Base-by-base conservation (phyloP, 2,113 vertebrate genomes). In the Falco punctatus region DNA sequence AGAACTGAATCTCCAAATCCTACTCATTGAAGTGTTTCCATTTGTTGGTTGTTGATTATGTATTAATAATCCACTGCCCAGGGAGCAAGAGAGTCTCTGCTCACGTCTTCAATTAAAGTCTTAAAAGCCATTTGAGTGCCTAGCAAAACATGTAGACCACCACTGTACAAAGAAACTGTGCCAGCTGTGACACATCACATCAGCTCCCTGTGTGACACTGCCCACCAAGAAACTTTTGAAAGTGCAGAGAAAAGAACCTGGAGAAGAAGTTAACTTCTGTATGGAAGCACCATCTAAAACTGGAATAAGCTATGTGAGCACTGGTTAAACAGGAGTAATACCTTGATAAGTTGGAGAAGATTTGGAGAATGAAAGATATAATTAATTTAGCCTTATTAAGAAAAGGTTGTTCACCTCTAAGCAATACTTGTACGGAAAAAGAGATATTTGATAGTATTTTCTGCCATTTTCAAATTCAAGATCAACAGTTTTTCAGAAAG, bases 121-220 rank as follows among this genome's bases (percentile, higher is more conserved):
- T 57, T 74, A 51, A 81, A 79, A 64, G 19, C 6, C 10, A 3
- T 44, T 57, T 80, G 11, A 44, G 55, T 69, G 8, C 35, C 38
- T 81, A 67, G 14, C 20, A 69, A 77, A 82, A 66, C 10, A 23
- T 66, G 35, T 10, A 90, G 38, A 65, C 33, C 24, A 33, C 13
- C 52, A 59, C 15, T 24, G 4, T n/a, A 40, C 2, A 17, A 77
- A 66, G 38, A 72, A 77, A 49, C n/a, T 44, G 19, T n/a, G 49
- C 62, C n/a, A 49, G 38, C 58, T 59, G 57, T 48, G 70, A 54
- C 9, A 32, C 46, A 33, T 24, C n/a, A 35, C 26, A 42, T 65
- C 38, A 71, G 11, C 33, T 81, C 11, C 38, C 21, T 0, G 0
- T 52, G 21, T 77, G 51, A 48, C 0, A 1, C 48, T 46, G 27